Evolutionary conservation across 2,797 vertebrate species (phyloP).

Genomic region (Amazona ochrocephala): DNA sequence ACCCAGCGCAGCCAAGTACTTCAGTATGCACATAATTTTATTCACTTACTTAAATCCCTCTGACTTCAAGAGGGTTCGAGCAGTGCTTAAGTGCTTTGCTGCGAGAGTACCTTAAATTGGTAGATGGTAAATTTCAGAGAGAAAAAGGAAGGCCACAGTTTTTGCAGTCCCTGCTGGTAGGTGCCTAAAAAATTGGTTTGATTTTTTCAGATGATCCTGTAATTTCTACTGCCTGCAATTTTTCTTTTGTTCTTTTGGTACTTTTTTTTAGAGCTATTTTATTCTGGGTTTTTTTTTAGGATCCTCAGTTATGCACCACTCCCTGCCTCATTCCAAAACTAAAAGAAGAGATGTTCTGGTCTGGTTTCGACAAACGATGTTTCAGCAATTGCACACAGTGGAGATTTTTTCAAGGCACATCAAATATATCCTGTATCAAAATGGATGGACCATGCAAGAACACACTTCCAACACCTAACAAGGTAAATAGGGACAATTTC

Average conservation of each 20-base stretch:
- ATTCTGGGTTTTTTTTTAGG: background rate
- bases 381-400: background rate
- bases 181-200: conserved; percentile 4
- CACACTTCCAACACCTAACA: background rate
- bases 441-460: background rate
- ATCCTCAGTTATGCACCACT: background rate
- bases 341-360: background rate
- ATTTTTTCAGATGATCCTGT: conserved; percentile 7
- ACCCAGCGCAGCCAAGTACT: conserved; percentile 6
- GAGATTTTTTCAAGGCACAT: background rate
- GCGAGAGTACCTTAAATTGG: conserved; percentile 12
- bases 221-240: background rate
- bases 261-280: background rate
- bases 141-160: background rate
- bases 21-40: conserved; percentile 36
- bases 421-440: background rate
- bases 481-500: background rate
- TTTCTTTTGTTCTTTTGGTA: background rate
- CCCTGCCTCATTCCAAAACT: background rate
- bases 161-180: background rate
- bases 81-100: conserved; percentile 37
- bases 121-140: background rate
- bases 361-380: background rate
- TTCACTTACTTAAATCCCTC: conserved; percentile 35
- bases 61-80: conserved; percentile 48